Evolutionary conservation across 2,888 invertebrate species (phyloP).

Genomic region (Cristatella mucedo): DNA sequence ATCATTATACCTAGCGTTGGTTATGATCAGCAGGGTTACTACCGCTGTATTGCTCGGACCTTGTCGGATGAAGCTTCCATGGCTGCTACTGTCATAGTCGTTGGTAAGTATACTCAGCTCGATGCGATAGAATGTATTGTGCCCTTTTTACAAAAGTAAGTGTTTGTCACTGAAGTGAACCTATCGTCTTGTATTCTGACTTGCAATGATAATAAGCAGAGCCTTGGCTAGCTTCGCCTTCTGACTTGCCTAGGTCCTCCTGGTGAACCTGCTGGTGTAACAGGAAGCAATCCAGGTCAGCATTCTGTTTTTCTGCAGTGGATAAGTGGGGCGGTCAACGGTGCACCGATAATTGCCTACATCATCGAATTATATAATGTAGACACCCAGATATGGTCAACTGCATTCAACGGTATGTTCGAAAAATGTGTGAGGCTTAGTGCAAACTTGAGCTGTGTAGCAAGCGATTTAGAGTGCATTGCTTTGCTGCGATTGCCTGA

Average conservation of each 20-base stretch:
- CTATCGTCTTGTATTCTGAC: not conserved
- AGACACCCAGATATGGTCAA: slow-evolving; percentile 1
- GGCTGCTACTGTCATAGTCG: not conserved
- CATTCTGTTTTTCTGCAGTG: slow-evolving; percentile 1
- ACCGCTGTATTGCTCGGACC: not conserved
- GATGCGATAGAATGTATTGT: too few relatives aligned
- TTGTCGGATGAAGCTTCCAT: slow-evolving; percentile 3
- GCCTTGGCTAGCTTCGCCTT: not conserved
- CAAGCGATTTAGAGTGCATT: too few relatives aligned
- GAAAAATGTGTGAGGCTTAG: too few relatives aligned
- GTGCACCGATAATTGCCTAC: slow-evolving; percentile 60
- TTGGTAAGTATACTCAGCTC: slow-evolving; percentile 1
- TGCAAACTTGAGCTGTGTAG: too few relatives aligned
- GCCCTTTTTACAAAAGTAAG: too few relatives aligned
- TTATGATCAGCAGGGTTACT: slow-evolving; percentile 3
- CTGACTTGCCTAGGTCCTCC: slow-evolving; percentile 51
- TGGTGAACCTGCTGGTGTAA: slow-evolving; percentile 66
- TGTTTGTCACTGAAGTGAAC: too few relatives aligned
- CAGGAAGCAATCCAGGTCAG: not conserved
- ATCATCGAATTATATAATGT: slow-evolving; percentile 50
- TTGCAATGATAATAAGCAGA: too few relatives aligned
- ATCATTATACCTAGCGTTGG: not conserved
- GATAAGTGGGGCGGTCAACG: slow-evolving; percentile 56
- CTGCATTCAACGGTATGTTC: slow-evolving; percentile 1
- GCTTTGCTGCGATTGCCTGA: too few relatives aligned